Evolutionary conservation across 2,888 invertebrate genomes (phyloP).

Genomic region (Quadroppia sp.): DNA sequence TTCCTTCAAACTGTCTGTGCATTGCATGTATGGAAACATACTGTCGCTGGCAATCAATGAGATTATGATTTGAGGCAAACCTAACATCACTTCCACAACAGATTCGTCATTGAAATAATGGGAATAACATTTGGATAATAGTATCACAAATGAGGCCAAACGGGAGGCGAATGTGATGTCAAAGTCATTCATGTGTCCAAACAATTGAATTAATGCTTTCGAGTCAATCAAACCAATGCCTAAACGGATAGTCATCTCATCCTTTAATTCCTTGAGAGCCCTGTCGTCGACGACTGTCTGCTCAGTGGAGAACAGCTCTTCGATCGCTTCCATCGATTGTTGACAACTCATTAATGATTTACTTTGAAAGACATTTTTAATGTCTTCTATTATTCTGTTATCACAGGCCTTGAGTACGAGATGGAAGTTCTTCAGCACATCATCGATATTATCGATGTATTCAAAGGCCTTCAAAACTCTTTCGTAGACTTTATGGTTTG

Average conservation of each 20-base stretch:
- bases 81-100: background rate
- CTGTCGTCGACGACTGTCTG: background rate
- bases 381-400: background rate
- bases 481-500: background rate
- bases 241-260: background rate
- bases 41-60: background rate
- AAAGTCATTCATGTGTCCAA: background rate
- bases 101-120: background rate
- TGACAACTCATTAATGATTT: background rate
- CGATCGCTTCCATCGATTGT: background rate
- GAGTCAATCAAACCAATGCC: constrained; percentile 20
- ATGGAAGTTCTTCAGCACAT: constrained; percentile 1
- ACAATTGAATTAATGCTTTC: background rate
- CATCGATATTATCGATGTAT: background rate
- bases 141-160: constrained; percentile 12
- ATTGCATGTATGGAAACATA: background rate
- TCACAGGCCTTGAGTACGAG: background rate
- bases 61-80: background rate
- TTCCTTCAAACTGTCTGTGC: background rate
- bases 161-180: background rate
- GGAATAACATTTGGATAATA: background rate
- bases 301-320: background rate
- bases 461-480: background rate
- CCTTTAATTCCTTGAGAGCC: background rate
- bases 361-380: background rate